These are phyloP conservation scores for Ericerus pela DNA, from an alignment of 1,140 invertebrate genomes.

Conservation along the genomic window DNA sequence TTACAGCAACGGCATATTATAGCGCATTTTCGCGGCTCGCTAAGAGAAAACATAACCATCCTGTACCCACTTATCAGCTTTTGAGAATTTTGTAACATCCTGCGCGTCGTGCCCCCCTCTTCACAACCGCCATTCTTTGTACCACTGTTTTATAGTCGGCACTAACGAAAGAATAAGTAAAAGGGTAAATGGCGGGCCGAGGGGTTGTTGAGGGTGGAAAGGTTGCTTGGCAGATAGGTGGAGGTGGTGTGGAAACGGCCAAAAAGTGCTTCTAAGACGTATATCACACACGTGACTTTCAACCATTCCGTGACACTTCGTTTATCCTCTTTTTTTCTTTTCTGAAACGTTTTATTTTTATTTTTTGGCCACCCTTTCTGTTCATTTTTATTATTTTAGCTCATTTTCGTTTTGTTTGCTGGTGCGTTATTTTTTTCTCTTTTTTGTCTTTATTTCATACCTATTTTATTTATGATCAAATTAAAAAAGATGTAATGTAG, in stretches of 20 bases:
- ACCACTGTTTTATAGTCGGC: neutral
- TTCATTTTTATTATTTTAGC: too few relatives aligned
- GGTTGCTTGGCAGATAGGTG: too few relatives aligned
- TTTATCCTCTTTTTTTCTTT: too few relatives aligned
- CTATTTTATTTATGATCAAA: too few relatives aligned
- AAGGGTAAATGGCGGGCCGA: neutral
- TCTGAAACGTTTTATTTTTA: too few relatives aligned
- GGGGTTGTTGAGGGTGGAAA: too few relatives aligned
- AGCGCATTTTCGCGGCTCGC: neutral
- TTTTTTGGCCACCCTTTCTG: too few relatives aligned
- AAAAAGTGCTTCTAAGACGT: conserved; percentile 1
- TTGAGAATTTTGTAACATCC: conserved; percentile 9
- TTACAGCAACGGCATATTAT: neutral
- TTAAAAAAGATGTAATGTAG: too few relatives aligned
- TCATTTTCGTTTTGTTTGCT: too few relatives aligned
- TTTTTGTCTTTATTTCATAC: too few relatives aligned
- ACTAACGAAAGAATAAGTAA: neutral
- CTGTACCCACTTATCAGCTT: conserved; percentile 11
- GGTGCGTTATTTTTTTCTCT: too few relatives aligned
- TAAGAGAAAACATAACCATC: conserved; percentile 11
- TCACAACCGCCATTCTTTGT: neutral
- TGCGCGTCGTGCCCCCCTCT: neutral
- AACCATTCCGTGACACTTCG: neutral
- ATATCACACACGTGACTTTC: conserved; percentile 8
- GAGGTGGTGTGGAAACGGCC: neutral